Conservation (phyloP, 2,888 invertebrate species). For the Pachycephus smyrnensis region DNA sequence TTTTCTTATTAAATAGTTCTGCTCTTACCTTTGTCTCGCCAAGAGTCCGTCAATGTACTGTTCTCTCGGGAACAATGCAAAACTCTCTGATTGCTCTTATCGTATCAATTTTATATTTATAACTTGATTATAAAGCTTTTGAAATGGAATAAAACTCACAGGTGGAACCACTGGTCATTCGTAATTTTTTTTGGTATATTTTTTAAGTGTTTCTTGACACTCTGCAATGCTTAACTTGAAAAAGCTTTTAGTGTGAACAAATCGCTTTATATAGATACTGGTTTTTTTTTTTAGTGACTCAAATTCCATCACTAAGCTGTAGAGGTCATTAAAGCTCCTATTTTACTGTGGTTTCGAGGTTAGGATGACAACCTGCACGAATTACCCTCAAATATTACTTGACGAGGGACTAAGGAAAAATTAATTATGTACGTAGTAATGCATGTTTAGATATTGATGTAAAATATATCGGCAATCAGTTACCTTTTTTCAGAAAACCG, state of each 20-base stretch:
- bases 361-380: background rate
- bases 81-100: background rate
- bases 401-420: background rate
- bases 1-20: background rate
- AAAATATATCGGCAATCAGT: background rate
- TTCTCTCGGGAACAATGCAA: background rate
- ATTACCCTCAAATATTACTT: background rate
- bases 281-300: background rate
- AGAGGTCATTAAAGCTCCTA: background rate
- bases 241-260: background rate
- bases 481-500: background rate
- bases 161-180: background rate
- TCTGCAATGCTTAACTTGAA: background rate
- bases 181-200: background rate
- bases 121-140: background rate
- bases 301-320: background rate
- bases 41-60: background rate
- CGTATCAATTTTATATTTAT: no score
- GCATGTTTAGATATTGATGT: background rate
- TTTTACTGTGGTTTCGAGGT: background rate
- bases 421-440: background rate
- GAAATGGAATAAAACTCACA: background rate
- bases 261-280: background rate
- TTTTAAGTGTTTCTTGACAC: background rate
- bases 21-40: background rate